These are phyloP conservation scores for Hyposoter dolosus DNA, from an alignment of 2,888 invertebrate genomes.

Conservation along the genomic window DNA sequence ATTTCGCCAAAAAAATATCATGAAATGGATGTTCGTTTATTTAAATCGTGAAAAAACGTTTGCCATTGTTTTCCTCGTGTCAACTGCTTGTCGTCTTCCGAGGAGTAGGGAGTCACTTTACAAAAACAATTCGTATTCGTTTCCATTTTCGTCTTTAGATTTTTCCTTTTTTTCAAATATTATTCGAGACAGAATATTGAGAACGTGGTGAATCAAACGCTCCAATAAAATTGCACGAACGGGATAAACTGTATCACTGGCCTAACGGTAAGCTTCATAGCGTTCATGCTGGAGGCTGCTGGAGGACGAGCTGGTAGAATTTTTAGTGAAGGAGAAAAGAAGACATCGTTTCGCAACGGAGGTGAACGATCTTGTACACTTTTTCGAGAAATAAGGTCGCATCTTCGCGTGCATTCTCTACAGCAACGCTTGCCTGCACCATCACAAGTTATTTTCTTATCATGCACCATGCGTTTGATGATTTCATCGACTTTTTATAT, in stretches of 20 bases:
- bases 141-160: not conserved
- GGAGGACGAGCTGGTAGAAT: not conserved
- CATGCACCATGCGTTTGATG: not conserved
- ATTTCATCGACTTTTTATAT: not conserved
- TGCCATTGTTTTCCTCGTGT: not conserved
- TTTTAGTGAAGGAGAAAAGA: constrained; percentile 5
- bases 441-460: not conserved
- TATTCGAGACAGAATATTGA: not conserved
- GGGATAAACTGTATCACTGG: constrained; percentile 36
- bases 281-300: constrained; percentile 8
- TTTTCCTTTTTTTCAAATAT: not conserved
- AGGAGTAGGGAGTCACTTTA: not conserved
- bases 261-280: constrained; percentile 14
- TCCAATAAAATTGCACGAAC: not conserved
- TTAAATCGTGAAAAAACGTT: not conserved
- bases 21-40: not conserved
- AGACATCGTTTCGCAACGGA: not conserved
- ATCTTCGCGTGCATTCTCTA: not conserved
- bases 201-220: not conserved
- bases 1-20: not conserved
- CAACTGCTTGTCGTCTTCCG: not conserved
- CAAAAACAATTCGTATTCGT: not conserved
- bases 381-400: not conserved
- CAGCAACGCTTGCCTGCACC: not conserved
- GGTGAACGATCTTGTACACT: constrained; percentile 18